Evolutionary conservation across 1,140 invertebrate species (phyloP), one percentile per base, ranked within the genome.

Genomic region (Neuroterus valhalla): DNA sequence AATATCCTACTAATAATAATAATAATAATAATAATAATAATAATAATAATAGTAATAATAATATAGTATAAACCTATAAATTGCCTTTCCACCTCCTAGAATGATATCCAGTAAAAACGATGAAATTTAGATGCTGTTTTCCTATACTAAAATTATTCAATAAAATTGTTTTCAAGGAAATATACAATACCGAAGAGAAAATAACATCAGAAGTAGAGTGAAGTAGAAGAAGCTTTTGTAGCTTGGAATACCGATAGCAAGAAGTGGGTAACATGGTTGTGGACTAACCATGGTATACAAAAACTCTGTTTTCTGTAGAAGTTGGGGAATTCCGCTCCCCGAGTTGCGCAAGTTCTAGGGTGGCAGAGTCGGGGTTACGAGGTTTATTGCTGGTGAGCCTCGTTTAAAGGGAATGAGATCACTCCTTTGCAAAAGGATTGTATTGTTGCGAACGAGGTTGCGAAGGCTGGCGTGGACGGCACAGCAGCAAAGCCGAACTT

Each of bases 381-480:
- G 70, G 70, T 71, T 71, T 71, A 71, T 55, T 71, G 70, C 70
- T 44, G 46, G 52, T 62, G 52, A 71, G 70, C 70, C 70, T 31
- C 70, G 21, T 55, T 70, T 70, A 52, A 70, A 70, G 46, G 48
- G 69, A 70, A 70, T 50, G 69, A 70, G 69, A 48, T 70, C 66
- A 71, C 52, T 52, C 50, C 52, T 52, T 71, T 23, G 69, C 52
- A 62, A 71, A 71, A 71, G 50, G 69, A 48, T 48, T 55, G 38
- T 70, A 70, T 70, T 70, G 69, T 70, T 70, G 69, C 12, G 46
- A 26, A 70, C 48, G 69, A 55, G 52, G 69, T 70, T 70, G 69
- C 12, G 46, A 26, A 70, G 69, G 69, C 43, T 70, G 38, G 12
- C 48, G 52, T 43, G 70, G 23, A 62, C 42, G 23, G 50, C 50